Evolutionary conservation across 2,888 invertebrate genomes (phyloP).

Genomic region (Harmothoe impar): DNA sequence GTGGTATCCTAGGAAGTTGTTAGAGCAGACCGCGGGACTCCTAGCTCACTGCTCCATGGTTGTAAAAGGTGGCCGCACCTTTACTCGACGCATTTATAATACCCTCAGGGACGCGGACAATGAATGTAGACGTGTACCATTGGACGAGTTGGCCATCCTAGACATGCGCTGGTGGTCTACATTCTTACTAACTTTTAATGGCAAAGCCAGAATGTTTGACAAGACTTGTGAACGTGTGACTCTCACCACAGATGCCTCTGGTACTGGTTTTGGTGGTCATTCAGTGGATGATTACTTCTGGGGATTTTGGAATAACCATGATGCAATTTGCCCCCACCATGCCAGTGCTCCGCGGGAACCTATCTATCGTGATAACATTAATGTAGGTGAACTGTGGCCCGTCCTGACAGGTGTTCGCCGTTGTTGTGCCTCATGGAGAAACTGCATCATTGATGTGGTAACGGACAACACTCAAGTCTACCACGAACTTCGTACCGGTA

Average conservation of each 20-base stretch:
- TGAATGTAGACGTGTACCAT: too few relatives aligned
- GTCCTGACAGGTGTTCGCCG: too few relatives aligned
- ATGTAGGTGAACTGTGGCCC: too few relatives aligned
- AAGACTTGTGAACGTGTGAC: background rate
- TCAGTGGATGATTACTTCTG: background rate
- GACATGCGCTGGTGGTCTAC: background rate
- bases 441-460: too few relatives aligned
- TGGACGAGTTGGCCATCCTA: background rate
- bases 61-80: slow-evolving; percentile 2
- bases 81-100: background rate
- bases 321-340: background rate
- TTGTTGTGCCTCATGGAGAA: too few relatives aligned
- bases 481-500: too few relatives aligned
- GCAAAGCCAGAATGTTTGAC: background rate
- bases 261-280: background rate
- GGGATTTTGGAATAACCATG: background rate
- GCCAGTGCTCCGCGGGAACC: background rate
- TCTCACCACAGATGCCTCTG: background rate
- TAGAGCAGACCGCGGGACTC: background rate
- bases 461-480: too few relatives aligned
- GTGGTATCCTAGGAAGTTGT: background rate
- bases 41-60: background rate
- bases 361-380: background rate
- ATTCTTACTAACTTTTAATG: background rate
- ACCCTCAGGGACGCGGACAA: background rate